Evolutionary conservation across 2,888 invertebrate genomes (phyloP), one percentile per base, ranked within the genome.

Genomic region (Clitarchus hookeri): DNA sequence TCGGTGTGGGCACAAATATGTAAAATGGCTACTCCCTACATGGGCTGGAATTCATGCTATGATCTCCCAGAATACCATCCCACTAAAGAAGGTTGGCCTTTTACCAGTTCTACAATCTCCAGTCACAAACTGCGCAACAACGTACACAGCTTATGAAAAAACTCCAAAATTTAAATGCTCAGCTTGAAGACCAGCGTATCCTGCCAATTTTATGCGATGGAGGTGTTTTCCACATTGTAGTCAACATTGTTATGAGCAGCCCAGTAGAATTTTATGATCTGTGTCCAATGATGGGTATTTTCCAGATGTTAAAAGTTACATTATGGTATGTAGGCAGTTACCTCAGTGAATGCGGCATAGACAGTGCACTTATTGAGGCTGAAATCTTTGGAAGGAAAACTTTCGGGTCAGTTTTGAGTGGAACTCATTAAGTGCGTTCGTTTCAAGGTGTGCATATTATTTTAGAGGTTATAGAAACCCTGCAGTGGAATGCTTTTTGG

Each of bases 31-130:
- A 16, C 4, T 19, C 23, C 79, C 79, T 79, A 4, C 6, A 27
- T 79, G 25, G 79, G 79, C n/a, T 16, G 25, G n/a, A 79, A 79
- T 79, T 79, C 79, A 79, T 79, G 79, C 25, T 79, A 12, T 79
- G 16, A n/a, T 79, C 79, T 79, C 79, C 79, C 23, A 79, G 13
- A 79, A 79, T n/a, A 79, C 23, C 23, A 23, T n/a, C n/a, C n/a
- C 23, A 19, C 79, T 79, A 79, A 79, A 11, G 0, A 78, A 78
- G 78, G 78, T 78, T 78, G 11, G 78, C 6, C 19, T 78, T 23
- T 78, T 78, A 78, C 19, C 79, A 79, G n/a, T 79, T 12, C 12
- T n/a, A 79, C 79, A 11, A 78, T 23, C 78, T 23, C 78, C 79
- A n/a, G 79, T 79, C 25, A 79, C 79, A 79, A 79, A 79, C 79